phyloP scores from a whole-genome alignment of 2,888 invertebrate genomes.

The Sarcophaga rosellei region DNA sequence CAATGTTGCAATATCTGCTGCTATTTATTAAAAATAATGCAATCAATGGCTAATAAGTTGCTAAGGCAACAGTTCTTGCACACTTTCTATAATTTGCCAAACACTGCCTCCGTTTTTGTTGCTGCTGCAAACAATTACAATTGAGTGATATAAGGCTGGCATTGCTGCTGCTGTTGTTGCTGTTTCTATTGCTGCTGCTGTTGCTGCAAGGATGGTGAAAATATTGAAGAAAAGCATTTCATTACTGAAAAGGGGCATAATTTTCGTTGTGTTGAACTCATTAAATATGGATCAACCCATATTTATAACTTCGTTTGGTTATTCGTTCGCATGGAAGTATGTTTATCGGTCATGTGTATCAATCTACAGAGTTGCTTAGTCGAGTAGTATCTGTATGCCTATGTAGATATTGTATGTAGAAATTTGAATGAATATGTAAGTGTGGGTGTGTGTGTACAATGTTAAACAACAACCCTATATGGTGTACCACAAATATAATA shows the following conservation, averaged over 20 bases:
- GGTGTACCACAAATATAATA: constrained; percentile 49
- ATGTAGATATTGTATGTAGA: neutral
- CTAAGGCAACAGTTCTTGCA: no score
- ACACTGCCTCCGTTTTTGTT: no score
- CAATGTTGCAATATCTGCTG: neutral
- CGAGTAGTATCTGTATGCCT: no score
- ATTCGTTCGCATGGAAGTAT: constrained; percentile 10
- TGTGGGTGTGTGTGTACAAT: neutral
- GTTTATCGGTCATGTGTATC: constrained; percentile 51
- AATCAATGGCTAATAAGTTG: neutral
- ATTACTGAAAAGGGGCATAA: constrained; percentile 18
- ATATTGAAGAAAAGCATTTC: neutral
- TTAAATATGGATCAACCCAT: constrained; percentile 23
- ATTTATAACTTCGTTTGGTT: constrained; percentile 25
- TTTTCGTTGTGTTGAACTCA: neutral
- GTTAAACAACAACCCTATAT: constrained; percentile 25
- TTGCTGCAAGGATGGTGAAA: neutral
- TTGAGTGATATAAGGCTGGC: neutral
- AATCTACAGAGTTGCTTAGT: neutral
- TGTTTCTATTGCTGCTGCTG: no score
- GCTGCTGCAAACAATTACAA: neutral
- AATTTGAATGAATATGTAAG: neutral
- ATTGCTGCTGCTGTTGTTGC: neutral
- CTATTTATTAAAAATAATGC: neutral
- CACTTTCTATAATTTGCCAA: no score